Conservation (phyloP, 2,797 vertebrate species). For the Urocyon cinereoargenteus region DNA sequence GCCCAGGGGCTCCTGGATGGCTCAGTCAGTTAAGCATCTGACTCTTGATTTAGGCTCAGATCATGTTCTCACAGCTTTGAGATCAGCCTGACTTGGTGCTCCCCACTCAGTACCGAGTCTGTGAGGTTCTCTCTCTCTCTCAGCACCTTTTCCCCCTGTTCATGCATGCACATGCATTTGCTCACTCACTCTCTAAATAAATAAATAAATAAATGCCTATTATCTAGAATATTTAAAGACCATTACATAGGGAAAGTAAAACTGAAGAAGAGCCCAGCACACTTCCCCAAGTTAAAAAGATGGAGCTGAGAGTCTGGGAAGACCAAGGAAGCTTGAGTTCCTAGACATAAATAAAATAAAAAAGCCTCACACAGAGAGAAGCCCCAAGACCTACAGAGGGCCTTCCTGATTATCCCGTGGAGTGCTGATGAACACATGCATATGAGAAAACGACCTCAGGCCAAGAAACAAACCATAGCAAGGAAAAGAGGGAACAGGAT, state of each 20-base stretch:
- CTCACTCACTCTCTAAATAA: no score
- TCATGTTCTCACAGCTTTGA: neutral
- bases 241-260: neutral
- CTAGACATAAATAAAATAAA: neutral
- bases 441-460: neutral
- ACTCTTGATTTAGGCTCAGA: neutral
- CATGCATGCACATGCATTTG: neutral
- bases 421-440: neutral
- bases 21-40: neutral
- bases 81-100: neutral
- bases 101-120: neutral
- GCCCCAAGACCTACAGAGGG: neutral
- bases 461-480: neutral
- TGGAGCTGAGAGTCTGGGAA: neutral
- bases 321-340: neutral
- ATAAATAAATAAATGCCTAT: no score
- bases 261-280: no score
- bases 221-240: neutral
- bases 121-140: neutral
- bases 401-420: neutral
- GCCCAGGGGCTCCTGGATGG: neutral
- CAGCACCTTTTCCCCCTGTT: neutral
- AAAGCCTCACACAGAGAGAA: neutral
- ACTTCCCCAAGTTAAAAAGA: neutral
- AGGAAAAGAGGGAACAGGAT: neutral